These are phyloP conservation scores for Aricia agestis DNA, from an alignment of 1,140 invertebrate species.

Conservation along the genomic window DNA sequence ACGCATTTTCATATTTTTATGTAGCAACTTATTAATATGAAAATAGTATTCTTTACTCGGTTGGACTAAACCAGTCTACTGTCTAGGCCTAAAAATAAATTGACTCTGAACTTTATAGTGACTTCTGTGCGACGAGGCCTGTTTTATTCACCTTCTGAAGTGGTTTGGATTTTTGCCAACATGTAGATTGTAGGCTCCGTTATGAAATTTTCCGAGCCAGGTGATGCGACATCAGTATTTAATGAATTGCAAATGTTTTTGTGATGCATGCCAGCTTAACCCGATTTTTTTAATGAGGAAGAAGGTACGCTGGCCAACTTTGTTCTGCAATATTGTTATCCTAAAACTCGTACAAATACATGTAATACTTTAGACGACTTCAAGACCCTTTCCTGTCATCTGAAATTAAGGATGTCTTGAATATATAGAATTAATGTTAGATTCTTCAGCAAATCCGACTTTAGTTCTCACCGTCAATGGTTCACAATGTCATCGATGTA, in stretches of 20 bases:
- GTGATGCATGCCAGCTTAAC: not conserved
- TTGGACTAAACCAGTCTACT: not conserved
- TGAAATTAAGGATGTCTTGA: too few species aligned
- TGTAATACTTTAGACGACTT: too few species aligned
- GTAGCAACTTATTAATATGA: too few species aligned
- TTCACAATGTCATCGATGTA: too few species aligned
- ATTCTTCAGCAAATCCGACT: too few species aligned
- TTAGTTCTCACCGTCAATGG: too few species aligned
- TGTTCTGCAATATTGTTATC: not conserved
- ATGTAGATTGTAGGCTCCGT: not conserved
- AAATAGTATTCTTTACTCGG: not conserved
- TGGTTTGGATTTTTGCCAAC: not conserved
- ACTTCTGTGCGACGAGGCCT: not conserved
- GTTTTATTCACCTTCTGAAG: not conserved
- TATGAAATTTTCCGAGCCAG: not conserved
- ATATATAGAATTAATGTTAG: too few species aligned
- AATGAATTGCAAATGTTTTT: not conserved
- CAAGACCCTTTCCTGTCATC: too few species aligned
- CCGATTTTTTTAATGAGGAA: not conserved
- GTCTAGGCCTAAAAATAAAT: not conserved
- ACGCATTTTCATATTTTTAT: too few species aligned
- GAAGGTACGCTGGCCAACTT: not conserved
- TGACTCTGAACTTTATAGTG: not conserved
- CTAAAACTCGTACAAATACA: too few species aligned
- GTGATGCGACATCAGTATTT: not conserved